phyloP scores from a whole-genome alignment of 2,113 vertebrate species.

The Podocnemis expansa region DNA sequence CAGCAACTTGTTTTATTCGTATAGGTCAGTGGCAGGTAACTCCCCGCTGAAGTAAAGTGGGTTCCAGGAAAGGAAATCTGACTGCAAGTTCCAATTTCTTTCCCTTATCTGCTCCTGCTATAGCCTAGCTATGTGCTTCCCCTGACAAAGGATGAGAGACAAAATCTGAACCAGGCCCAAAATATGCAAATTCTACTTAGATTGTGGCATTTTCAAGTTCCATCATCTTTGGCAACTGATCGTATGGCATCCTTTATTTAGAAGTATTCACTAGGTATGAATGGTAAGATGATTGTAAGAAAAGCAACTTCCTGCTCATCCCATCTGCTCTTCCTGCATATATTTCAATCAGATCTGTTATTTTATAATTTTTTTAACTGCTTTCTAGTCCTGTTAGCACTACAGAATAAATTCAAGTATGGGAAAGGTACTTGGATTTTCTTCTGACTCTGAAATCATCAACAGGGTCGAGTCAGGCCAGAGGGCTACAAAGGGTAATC shows the following conservation, averaged over 20 bases:
- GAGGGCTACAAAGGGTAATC: no score
- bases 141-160: neutral
- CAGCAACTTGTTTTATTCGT: neutral
- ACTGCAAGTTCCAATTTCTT: neutral
- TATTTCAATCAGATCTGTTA: neutral
- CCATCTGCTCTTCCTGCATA: neutral
- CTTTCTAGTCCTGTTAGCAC: neutral
- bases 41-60: fast-evolving
- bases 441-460: neutral
- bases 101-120: neutral
- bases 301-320: neutral
- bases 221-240: neutral
- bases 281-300: neutral
- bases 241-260: neutral
- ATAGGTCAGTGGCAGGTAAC: neutral
- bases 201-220: fast-evolving
- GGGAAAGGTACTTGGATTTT: neutral
- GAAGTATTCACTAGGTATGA: neutral
- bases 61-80: fast-evolving
- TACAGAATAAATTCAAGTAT: neutral
- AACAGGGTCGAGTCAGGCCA: neutral
- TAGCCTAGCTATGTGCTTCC: neutral
- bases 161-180: neutral
- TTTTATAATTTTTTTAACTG: neutral
- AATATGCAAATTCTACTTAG: neutral